Evolutionary conservation across 2,797 vertebrate species (phyloP).

Genomic region (Bryconaethiops microstoma): DNA sequence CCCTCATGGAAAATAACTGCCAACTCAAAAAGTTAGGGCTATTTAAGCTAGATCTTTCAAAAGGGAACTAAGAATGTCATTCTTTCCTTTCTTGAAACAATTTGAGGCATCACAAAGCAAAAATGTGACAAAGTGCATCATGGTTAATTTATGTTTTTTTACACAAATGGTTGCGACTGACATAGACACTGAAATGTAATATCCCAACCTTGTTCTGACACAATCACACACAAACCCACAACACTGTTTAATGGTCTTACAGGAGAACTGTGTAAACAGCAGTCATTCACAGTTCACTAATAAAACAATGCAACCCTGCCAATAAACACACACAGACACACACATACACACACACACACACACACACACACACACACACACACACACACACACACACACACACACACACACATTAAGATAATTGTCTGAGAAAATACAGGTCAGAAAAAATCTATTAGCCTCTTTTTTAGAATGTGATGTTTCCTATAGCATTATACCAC

Average conservation of each 20-base stretch:
- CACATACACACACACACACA: no score
- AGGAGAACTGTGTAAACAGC: constrained; percentile 6
- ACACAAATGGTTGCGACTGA: not conserved
- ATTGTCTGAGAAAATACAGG: not conserved
- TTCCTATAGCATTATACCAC: not conserved
- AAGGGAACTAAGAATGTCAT: not conserved
- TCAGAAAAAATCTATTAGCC: not conserved
- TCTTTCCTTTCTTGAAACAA: not conserved
- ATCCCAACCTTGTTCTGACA: not conserved
- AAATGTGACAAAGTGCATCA: no score
- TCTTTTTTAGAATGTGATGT: not conserved
- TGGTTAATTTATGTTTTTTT: no score
- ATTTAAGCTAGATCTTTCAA: not conserved
- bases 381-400: no score
- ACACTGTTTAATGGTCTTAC: constrained; percentile 4
- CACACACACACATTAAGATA: not conserved
- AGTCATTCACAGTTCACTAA: constrained; percentile 19
- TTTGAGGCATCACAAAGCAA: no score
- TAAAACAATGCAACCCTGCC: constrained; percentile 16
- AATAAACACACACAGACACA: not conserved
- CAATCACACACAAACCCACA: not conserved
- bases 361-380: no score
- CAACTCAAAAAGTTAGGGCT: not conserved
- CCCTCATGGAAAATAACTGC: not conserved
- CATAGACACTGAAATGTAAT: not conserved